Evolutionary conservation across 92 coral and sea anemone species (phyloP), one percentile per base, ranked within the genome.

Genomic region (Parazoanthus darwini): DNA sequence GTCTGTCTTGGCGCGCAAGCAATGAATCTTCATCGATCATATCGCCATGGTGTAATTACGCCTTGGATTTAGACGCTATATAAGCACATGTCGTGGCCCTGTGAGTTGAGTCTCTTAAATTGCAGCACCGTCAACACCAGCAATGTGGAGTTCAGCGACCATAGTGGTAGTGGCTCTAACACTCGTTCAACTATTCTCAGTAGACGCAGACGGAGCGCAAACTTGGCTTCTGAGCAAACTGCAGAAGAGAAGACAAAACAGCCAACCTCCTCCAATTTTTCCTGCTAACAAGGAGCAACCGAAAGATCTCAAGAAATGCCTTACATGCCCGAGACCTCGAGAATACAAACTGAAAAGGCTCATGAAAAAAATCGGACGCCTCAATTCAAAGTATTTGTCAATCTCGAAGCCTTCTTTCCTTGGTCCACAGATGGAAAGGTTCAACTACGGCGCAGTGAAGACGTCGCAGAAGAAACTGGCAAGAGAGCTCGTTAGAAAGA

Each of bases 221-320:
- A 56, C 87, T n/a, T 84, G 78, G 78, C 87, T 84, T 48, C 75
- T 71, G 65, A 16, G 23, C 37, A 84, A 70, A 26, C 23, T 84
- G 33, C 87, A 70, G 42, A 84, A 84, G 3, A 84, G 87, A 46
- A 48, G 67, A 46, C 59, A 8, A 26, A 16, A 46, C 16, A 46
- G 66, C n/a, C 16, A 26, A 33, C 87, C 87, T 11, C 87, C 87
- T 3, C 79, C 87, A 16, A 70, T 84, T 25, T 20, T 84, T 26
- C 67, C 87, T 18, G 74, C 79, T 0, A 72, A 84, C 79, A 84
- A 84, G 43, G 42, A 29, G 26, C 79, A 84, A 56, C 87, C 79
- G 39, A 84, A 84, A 84, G 35, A 38, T 20, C 87, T 84, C 43
- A 84, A 84, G 46, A 84, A 72, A 84, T 84, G 87, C 50, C 78